Conservation (phyloP, 2,797 vertebrate species). For the Hylomyscus alleni region DNA sequence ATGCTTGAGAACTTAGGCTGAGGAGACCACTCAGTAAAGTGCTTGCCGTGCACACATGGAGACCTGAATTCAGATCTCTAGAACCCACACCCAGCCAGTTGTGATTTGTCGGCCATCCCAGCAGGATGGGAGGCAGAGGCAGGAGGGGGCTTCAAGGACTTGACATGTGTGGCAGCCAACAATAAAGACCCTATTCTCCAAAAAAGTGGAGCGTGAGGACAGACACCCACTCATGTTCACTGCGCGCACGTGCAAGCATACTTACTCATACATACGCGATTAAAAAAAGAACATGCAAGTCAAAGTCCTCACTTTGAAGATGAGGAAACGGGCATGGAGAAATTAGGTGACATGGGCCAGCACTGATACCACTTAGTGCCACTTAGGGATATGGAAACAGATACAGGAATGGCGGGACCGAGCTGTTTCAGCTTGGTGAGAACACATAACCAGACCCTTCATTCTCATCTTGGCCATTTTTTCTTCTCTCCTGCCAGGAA, state of each 20-base stretch:
- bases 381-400: not conserved
- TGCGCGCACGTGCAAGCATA: not conserved
- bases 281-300: not conserved
- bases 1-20: not conserved
- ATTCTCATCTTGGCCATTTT: not conserved
- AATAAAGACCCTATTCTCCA: not conserved
- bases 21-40: not conserved
- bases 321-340: not conserved
- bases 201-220: not conserved
- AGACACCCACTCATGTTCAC: not conserved
- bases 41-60: not conserved
- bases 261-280: too few species aligned
- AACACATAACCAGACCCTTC: not conserved
- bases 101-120: not conserved
- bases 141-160: not conserved
- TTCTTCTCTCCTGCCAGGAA: not conserved
- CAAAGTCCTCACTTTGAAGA: not conserved
- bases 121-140: not conserved
- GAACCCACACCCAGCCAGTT: not conserved
- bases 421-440: not conserved
- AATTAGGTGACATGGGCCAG: not conserved
- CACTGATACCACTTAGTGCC: fast-evolving
- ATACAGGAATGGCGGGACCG: not conserved
- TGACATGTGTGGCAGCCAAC: not conserved
- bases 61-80: not conserved